These are phyloP conservation scores for Bolinopsis microptera DNA, from an alignment of 37 sponge, comb jelly and placozoan genomes.

Conservation along the genomic window DNA sequence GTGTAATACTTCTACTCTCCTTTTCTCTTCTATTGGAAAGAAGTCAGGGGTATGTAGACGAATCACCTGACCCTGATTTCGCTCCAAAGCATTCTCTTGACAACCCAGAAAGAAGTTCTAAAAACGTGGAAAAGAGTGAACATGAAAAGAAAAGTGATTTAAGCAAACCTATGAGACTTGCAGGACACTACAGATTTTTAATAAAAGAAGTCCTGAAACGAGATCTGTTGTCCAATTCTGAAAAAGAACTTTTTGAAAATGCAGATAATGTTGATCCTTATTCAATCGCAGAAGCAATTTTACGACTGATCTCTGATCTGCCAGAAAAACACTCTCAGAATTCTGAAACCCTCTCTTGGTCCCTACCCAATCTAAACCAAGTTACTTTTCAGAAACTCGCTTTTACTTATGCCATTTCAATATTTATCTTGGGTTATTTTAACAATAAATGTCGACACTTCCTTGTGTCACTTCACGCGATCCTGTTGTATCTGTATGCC, in stretches of 20 bases:
- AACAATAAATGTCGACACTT: neutral
- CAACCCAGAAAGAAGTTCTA: no score
- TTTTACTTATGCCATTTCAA: neutral
- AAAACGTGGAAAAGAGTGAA: neutral
- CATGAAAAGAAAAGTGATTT: neutral
- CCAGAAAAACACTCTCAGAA: neutral
- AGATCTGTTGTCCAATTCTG: neutral
- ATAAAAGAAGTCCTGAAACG: neutral
- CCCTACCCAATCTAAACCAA: neutral
- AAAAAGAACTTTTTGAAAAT: neutral
- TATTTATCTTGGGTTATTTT: neutral
- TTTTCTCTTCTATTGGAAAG: neutral
- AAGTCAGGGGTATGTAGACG: conserved; percentile 27
- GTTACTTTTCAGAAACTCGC: neutral
- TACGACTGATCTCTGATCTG: neutral
- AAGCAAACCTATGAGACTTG: neutral
- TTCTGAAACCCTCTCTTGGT: neutral
- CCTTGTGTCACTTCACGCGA: neutral
- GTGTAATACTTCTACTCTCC: no score
- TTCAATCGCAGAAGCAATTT: neutral
- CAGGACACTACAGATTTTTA: neutral
- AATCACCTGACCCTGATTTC: conserved; percentile 26
- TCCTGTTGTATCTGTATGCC: neutral
- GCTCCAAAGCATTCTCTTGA: neutral
- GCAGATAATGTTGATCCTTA: neutral